Evolutionary conservation across 1,140 invertebrate species (phyloP).

Genomic region (Euschistus heros): DNA sequence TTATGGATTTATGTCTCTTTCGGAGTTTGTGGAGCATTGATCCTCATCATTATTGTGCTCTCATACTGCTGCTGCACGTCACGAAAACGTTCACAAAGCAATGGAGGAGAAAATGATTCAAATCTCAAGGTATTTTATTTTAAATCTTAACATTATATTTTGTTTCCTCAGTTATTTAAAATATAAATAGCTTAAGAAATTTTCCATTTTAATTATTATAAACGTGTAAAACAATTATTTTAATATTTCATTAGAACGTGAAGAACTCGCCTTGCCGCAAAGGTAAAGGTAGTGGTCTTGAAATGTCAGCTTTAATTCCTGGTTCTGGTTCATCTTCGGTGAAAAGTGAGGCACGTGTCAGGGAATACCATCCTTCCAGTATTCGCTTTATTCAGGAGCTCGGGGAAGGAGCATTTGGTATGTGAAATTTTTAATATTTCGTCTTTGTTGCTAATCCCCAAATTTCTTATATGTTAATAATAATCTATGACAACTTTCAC

Average conservation of each 20-base stretch:
- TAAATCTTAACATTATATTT: neutral
- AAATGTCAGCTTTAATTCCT: slow-evolving; percentile 36
- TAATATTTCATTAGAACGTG: slow-evolving; percentile 27
- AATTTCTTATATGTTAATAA: no score
- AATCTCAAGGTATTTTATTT: neutral
- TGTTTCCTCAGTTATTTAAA: neutral
- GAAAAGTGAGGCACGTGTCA: slow-evolving; percentile 33
- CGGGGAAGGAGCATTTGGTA: slow-evolving; percentile 92
- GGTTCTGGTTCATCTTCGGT: slow-evolving; percentile 31
- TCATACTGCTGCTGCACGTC: slow-evolving; percentile 39
- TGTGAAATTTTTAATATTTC: slow-evolving; percentile 29
- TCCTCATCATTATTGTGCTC: slow-evolving; percentile 39
- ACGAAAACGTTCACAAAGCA: slow-evolving; percentile 24
- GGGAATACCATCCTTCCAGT: slow-evolving; percentile 55
- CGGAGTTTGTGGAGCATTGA: slow-evolving; percentile 41
- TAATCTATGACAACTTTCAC: no score
- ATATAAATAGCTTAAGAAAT: neutral
- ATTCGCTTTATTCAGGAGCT: slow-evolving; percentile 84
- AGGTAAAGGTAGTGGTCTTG: slow-evolving; percentile 42
- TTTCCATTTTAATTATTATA: neutral
- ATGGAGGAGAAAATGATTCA: neutral
- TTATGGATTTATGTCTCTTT: slow-evolving; percentile 46
- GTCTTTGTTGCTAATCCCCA: no score
- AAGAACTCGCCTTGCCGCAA: slow-evolving; percentile 30
- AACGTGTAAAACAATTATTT: neutral